Percentiles rank a stretch among this genome's conserved stretches.
phyloP scores from a whole-genome alignment of 2,797 vertebrate genomes.

The Sitta carolinensis region DNA sequence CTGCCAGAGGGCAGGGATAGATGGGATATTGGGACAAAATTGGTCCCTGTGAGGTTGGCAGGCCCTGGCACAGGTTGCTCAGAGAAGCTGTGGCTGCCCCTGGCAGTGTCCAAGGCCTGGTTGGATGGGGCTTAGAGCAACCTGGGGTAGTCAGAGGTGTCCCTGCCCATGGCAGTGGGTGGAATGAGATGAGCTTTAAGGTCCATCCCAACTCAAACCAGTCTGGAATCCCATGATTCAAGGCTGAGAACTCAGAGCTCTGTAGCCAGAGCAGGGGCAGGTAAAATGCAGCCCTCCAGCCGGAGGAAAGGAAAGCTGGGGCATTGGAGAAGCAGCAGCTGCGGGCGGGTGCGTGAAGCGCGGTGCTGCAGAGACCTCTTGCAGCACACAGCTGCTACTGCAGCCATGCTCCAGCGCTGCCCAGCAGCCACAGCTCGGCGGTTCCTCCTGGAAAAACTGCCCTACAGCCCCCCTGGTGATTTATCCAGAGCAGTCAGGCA shows the following conservation, averaged over 20 bases:
- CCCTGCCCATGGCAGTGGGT: neutral
- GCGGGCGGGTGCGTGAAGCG: fast-evolving
- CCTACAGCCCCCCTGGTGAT: neutral
- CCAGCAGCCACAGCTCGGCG: fast-evolving
- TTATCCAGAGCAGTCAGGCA: fast-evolving
- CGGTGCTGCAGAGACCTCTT: slow-evolving; percentile 61
- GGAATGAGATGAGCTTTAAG: neutral
- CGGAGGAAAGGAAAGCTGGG: neutral
- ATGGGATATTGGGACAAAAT: neutral
- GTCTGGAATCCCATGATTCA: neutral
- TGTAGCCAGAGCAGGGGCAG: neutral
- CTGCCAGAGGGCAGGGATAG: fast-evolving
- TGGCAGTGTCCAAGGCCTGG: fast-evolving
- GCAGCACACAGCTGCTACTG: slow-evolving; percentile 21
- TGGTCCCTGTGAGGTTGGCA: fast-evolving
- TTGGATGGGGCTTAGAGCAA: fast-evolving
- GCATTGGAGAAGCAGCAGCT: neutral
- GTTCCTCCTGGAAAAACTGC: fast-evolving
- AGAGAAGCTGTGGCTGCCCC: neutral
- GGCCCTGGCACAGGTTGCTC: neutral
- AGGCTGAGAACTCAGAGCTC: neutral
- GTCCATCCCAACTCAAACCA: neutral
- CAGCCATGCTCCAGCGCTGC: neutral
- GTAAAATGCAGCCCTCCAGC: neutral
- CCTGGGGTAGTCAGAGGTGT: fast-evolving